Percentiles rank a stretch among this genome's conserved stretches.
Conservation (phyloP, 2,888 invertebrate genomes). For the Peribatodes rhomboidaria region DNA sequence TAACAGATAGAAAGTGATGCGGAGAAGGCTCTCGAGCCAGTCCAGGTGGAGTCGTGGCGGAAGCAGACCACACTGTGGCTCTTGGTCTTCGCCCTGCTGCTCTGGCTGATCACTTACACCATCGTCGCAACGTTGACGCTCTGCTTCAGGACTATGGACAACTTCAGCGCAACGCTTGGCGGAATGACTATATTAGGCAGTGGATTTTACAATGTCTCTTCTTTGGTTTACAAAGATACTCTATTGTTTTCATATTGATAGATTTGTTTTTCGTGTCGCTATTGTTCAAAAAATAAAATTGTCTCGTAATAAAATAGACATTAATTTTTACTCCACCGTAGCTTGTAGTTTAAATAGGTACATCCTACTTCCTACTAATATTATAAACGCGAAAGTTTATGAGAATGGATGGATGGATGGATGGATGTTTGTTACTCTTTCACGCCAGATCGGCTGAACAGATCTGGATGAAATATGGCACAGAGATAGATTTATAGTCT, state of each 20-base stretch:
- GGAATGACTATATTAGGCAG: neutral
- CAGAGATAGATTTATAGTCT: too few relatives aligned
- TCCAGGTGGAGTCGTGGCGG: slow-evolving; percentile 45
- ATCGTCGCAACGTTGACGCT: slow-evolving; percentile 54
- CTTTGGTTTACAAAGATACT: slow-evolving; percentile 39
- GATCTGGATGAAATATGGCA: too few relatives aligned
- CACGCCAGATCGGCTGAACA: too few relatives aligned
- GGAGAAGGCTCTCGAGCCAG: neutral
- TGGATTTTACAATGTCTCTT: slow-evolving; percentile 39
- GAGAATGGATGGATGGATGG: too few relatives aligned
- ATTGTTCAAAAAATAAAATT: slow-evolving; percentile 3
- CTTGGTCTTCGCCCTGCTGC: slow-evolving; percentile 56
- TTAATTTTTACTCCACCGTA: too few relatives aligned
- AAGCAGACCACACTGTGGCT: slow-evolving; percentile 58
- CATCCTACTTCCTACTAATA: too few relatives aligned
- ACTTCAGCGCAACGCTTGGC: slow-evolving; percentile 10
- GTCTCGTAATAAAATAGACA: neutral
- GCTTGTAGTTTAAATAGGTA: too few relatives aligned
- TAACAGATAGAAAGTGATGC: slow-evolving; percentile 35
- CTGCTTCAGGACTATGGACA: slow-evolving; percentile 51
- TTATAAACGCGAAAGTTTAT: too few relatives aligned
- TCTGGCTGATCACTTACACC: slow-evolving; percentile 62
- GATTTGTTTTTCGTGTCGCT: neutral
- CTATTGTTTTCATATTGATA: slow-evolving; percentile 28
- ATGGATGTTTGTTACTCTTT: too few relatives aligned